phyloP scores from a whole-genome alignment of 2,888 invertebrate species.

The Drosophila siamana region DNA sequence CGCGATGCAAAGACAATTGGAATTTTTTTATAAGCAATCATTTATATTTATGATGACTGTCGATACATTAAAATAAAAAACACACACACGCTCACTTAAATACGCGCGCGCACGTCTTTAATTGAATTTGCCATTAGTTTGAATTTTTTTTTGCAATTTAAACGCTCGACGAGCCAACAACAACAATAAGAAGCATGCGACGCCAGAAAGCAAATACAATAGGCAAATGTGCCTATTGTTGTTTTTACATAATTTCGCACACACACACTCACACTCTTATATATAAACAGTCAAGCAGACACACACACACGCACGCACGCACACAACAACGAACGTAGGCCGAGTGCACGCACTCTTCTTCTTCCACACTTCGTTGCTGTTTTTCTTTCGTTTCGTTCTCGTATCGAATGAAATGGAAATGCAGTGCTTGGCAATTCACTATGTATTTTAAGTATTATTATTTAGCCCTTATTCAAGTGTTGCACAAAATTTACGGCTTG shows the following conservation, averaged over 20 bases:
- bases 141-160: conserved; percentile 44
- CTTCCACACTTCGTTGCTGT: conserved; percentile 40
- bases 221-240: conserved; percentile 61
- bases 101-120: conserved; percentile 23
- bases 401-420: conserved; percentile 23
- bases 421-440: conserved; percentile 31
- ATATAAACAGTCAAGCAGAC: conserved; percentile 15
- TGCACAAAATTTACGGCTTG: conserved; percentile 59
- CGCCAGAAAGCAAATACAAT: conserved; percentile 43
- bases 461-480: conserved; percentile 40
- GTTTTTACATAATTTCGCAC: conserved; percentile 75
- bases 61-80: conserved; percentile 49
- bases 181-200: conserved; percentile 27
- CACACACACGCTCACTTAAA: conserved; percentile 9
- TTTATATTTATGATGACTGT: conserved; percentile 41
- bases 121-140: conserved; percentile 52
- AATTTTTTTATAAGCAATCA: conserved; percentile 46
- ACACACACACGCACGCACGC: conserved; percentile 27
- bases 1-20: conserved; percentile 55
- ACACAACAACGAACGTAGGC: conserved; percentile 31
- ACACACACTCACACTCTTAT: too few relatives aligned
- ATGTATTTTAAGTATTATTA: conserved; percentile 17
- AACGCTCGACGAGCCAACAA: conserved; percentile 22
- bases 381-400: conserved; percentile 19
- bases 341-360: conserved; percentile 66